Evolutionary conservation across 2,113 vertebrate genomes (phyloP).

Genomic region (Oplegnathus fasciatus): DNA sequence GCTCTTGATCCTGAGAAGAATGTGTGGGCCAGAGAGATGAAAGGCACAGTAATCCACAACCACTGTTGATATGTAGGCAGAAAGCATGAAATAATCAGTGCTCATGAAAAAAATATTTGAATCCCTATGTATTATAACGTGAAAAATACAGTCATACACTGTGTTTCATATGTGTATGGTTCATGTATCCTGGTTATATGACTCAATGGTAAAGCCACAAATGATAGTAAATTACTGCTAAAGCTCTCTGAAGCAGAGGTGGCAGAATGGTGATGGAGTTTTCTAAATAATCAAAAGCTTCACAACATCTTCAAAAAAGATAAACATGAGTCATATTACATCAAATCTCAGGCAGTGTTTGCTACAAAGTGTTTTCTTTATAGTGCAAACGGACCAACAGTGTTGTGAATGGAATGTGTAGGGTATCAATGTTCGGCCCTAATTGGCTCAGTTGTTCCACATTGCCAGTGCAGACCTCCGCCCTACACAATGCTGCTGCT

Average conservation of each 20-base stretch:
- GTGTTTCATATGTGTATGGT: neutral
- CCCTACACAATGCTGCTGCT: conserved; percentile 69
- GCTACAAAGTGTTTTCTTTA: conserved; percentile 17
- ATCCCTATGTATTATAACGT: neutral
- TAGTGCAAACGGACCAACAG: neutral
- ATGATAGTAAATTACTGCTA: neutral
- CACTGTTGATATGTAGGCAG: conserved; percentile 56
- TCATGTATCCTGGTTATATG: neutral
- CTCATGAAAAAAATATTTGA: neutral
- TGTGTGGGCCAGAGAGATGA: conserved; percentile 81
- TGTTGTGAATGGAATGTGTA: conserved; percentile 35
- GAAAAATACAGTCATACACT: neutral
- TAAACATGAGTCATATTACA: neutral
- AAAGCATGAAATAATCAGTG: conserved; percentile 47
- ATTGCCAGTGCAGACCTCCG: conserved; percentile 58
- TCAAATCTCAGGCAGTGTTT: neutral
- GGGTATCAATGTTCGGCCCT: conserved; percentile 37
- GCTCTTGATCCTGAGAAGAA: conserved; percentile 85
- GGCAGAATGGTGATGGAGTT: neutral
- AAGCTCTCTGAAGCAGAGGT: conserved; percentile 21
- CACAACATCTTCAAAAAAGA: neutral
- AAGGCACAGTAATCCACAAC: conserved; percentile 81
- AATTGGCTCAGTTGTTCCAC: conserved; percentile 71
- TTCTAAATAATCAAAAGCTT: conserved; percentile 2
- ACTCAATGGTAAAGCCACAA: neutral